Evolutionary conservation across 2,888 invertebrate genomes (phyloP).

Genomic region (Leucophenga montana): DNA sequence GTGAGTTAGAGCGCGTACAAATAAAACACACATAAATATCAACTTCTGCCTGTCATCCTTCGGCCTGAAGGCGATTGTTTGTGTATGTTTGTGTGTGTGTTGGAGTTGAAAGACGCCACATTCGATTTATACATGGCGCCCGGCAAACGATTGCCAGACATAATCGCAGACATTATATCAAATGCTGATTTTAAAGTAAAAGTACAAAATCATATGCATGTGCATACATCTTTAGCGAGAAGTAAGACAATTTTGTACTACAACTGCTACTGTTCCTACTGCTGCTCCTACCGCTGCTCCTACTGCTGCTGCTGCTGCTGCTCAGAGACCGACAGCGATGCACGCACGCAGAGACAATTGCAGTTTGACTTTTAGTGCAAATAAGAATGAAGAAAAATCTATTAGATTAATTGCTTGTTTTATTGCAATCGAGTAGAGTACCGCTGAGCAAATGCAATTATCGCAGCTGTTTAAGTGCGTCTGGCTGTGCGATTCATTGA

Average conservation of each 20-base stretch:
- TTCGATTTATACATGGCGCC: neutral
- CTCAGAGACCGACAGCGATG: no score
- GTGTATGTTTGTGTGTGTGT: no score
- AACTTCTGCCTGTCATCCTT: no score
- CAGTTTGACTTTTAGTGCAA: neutral
- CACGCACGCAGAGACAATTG: neutral
- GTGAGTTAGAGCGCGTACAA: no score
- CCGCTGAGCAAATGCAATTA: constrained; percentile 1
- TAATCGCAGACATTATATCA: constrained; percentile 8
- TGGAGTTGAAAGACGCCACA: neutral
- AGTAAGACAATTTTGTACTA: no score
- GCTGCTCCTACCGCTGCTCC: no score
- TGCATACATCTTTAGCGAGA: no score
- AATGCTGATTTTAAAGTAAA: constrained; percentile 3
- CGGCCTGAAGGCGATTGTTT: no score
- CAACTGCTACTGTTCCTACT: no score
- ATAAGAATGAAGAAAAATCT: neutral
- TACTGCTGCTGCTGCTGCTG: no score
- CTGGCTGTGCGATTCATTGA: no score
- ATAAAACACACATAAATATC: no score
- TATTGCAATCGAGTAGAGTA: neutral
- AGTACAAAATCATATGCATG: neutral
- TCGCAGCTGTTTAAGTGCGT: neutral
- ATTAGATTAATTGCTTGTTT: neutral
- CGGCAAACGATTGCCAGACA: constrained; percentile 10